Conservation (phyloP, 1,140 invertebrate species). For the Dinoponera quadriceps region DNA sequence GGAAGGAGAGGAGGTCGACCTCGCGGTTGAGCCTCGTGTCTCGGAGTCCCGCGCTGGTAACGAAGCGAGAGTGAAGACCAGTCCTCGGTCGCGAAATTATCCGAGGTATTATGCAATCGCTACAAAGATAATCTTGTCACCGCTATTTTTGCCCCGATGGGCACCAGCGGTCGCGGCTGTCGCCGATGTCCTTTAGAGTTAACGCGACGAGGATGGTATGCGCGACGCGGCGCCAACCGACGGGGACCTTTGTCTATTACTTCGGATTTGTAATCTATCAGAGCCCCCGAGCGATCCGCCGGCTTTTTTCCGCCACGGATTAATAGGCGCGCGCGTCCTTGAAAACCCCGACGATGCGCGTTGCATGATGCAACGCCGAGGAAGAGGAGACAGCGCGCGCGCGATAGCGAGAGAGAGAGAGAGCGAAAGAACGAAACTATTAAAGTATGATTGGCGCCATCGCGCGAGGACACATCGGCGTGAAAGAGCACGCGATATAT, state of each 20-base stretch:
- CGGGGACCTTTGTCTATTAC: conserved; percentile 24
- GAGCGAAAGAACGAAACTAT: background rate
- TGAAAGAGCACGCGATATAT: background rate
- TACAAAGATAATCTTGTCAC: conserved; percentile 50
- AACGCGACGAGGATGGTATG: conserved; percentile 24
- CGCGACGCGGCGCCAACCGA: background rate
- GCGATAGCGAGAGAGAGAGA: background rate
- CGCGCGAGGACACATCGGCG: background rate
- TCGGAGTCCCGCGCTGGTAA: conserved; percentile 32
- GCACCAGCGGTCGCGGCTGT: conserved; percentile 2
- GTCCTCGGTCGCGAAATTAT: conserved; percentile 51
- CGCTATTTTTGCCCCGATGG: conserved; percentile 48
- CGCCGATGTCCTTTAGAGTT: conserved; percentile 10
- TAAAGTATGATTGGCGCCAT: conserved; percentile 5
- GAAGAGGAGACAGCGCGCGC: background rate
- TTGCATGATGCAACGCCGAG: conserved; percentile 3
- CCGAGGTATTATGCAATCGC: conserved; percentile 58
- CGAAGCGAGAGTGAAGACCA: conserved; percentile 65
- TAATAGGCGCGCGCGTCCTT: conserved; percentile 35
- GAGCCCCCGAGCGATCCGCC: conserved; percentile 4
- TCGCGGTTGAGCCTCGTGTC: conserved; percentile 15
- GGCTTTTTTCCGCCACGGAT: conserved; percentile 14
- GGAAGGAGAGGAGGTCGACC: conserved; percentile 28
- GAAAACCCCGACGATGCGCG: background rate
- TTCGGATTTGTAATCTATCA: conserved; percentile 12